These are phyloP conservation scores for Drosophila nr. medialis DNA, from an alignment of 2,888 invertebrate genomes.

Conservation along the genomic window DNA sequence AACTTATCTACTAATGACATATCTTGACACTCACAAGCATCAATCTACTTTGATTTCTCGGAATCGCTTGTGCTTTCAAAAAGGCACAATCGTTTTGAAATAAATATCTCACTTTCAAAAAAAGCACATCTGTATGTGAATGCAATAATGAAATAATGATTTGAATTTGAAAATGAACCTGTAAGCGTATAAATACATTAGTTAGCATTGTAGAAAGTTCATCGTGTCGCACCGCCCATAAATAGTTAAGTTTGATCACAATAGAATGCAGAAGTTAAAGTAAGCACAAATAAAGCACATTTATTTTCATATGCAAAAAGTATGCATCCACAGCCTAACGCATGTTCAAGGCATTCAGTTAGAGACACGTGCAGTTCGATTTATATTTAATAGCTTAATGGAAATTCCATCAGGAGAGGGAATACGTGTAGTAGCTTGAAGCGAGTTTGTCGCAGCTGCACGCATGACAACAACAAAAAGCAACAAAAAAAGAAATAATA, in stretches of 20 bases:
- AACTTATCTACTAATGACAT: not conserved
- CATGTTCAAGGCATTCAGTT: constrained; percentile 21
- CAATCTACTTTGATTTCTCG: not conserved
- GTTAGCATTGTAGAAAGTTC: not conserved
- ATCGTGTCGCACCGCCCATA: not conserved
- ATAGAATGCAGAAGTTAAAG: constrained; percentile 12
- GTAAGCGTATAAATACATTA: not conserved
- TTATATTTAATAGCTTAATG: constrained; percentile 63
- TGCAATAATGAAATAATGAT: not conserved
- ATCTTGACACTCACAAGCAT: not conserved
- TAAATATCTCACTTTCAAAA: not conserved
- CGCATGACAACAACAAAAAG: constrained; percentile 18
- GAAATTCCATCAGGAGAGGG: constrained; percentile 44
- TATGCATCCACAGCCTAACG: constrained; percentile 4
- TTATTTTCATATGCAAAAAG: constrained; percentile 34
- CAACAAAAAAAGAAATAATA: constrained; percentile 5
- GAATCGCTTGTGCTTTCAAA: not conserved
- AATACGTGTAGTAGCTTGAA: constrained; percentile 15
- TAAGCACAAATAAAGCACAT: constrained; percentile 8
- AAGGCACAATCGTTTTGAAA: not conserved
- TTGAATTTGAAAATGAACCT: not conserved
- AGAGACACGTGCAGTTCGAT: constrained; percentile 31
- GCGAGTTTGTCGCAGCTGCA: constrained; percentile 66
- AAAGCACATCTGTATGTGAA: not conserved
- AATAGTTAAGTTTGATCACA: constrained; percentile 20